phyloP scores from a whole-genome alignment of 92 coral and sea anemone genomes.

The Scolanthus callimorphus region DNA sequence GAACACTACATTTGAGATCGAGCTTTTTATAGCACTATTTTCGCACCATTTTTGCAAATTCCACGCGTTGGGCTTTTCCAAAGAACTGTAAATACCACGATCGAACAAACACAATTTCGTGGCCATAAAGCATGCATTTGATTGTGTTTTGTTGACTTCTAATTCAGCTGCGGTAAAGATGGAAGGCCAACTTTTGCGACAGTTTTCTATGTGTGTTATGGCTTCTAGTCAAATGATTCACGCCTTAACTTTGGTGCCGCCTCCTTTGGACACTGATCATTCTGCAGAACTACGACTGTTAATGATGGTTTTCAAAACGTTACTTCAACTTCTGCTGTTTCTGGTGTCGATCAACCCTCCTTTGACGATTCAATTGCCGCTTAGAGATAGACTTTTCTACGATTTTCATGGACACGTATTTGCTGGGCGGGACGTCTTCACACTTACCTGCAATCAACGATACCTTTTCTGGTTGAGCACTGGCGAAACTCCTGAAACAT shows the following conservation, averaged over 20 bases:
- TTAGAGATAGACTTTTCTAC: slow-evolving; percentile 20
- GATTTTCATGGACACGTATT: slow-evolving; percentile 7
- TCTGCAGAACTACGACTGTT: slow-evolving; percentile 23
- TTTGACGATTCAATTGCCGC: slow-evolving; percentile 18
- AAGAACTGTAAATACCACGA: slow-evolving; percentile 6
- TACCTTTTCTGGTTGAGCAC: slow-evolving; percentile 22
- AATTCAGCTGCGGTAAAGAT: slow-evolving; percentile 21
- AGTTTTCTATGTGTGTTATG: slow-evolving; percentile 20
- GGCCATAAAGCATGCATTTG: slow-evolving; percentile 15
- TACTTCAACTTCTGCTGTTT: slow-evolving; percentile 18
- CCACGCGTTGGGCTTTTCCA: slow-evolving; percentile 18
- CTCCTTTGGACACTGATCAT: slow-evolving; percentile 22
- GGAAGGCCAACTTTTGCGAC: slow-evolving; percentile 16
- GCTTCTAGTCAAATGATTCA: slow-evolving; percentile 20
- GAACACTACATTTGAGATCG: too few relatives aligned
- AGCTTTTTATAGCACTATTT: slow-evolving; percentile 21
- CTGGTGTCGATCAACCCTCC: slow-evolving; percentile 22
- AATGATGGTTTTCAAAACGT: slow-evolving; percentile 18
- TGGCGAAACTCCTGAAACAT: slow-evolving; percentile 15
- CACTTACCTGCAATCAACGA: slow-evolving; percentile 9
- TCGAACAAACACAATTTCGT: slow-evolving; percentile 2
- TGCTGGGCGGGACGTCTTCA: slow-evolving; percentile 22
- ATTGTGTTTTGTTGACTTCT: slow-evolving; percentile 15
- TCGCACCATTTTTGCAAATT: slow-evolving; percentile 24
- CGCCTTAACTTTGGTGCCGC: slow-evolving; percentile 18